These are phyloP conservation scores for Agriopis marginaria DNA, from an alignment of 2,888 invertebrate genomes.

Conservation along the genomic window DNA sequence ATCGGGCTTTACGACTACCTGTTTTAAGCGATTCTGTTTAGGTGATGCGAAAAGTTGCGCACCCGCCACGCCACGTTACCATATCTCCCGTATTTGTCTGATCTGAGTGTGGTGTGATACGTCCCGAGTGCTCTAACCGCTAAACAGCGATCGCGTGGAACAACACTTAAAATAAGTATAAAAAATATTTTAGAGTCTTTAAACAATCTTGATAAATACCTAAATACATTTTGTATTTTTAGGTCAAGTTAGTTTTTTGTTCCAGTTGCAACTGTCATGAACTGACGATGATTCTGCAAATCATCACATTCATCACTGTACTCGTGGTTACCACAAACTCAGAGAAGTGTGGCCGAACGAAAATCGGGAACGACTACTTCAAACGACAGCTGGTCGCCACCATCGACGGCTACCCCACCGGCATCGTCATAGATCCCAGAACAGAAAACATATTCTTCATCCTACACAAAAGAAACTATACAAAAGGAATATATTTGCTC, in stretches of 20 bases:
- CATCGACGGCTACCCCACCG: conserved; percentile 77
- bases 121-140: no score
- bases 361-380: conserved; percentile 75
- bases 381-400: conserved; percentile 77
- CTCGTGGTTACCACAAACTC: conserved; percentile 47
- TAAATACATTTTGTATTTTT: not conserved
- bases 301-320: conserved; percentile 47
- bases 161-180: no score
- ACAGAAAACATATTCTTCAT: conserved; percentile 79
- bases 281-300: conserved; percentile 53
- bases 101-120: no score
- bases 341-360: conserved; percentile 75
- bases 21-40: no score
- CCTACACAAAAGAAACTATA: conserved; percentile 77
- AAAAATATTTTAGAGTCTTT: no score
- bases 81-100: no score
- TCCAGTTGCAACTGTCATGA: conserved; percentile 59
- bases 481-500: conserved; percentile 75
- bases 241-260: conserved; percentile 22
- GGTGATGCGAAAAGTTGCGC: no score
- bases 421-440: conserved; percentile 71
- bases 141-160: no score
- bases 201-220: no score
- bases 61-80: no score
- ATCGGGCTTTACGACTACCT: no score